Evolutionary conservation across 2,888 invertebrate genomes (phyloP).

Genomic region (Helobdella robusta): DNA sequence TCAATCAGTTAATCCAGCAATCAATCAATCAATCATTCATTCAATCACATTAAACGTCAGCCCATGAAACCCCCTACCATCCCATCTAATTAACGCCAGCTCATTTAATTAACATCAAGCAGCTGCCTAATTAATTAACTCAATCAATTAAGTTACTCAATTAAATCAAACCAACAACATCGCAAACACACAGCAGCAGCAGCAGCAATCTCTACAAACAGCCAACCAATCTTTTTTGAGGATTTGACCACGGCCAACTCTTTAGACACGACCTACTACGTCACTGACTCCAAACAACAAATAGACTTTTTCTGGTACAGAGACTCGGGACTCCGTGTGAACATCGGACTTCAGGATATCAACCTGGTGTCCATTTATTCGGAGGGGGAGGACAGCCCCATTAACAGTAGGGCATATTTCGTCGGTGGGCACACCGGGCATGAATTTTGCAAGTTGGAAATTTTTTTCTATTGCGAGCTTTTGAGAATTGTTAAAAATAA

Average conservation of each 20-base stretch:
- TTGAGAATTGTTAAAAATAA: not conserved
- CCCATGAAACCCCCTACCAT: too few relatives aligned
- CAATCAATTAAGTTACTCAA: too few relatives aligned
- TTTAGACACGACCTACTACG: conserved; percentile 41
- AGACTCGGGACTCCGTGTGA: conserved; percentile 42
- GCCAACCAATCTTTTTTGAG: conserved; percentile 40
- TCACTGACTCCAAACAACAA: conserved; percentile 43
- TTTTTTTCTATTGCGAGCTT: not conserved
- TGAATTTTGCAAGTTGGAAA: not conserved
- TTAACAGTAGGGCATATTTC: not conserved
- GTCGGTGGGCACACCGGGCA: not conserved
- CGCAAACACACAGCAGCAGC: too few relatives aligned
- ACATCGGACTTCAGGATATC: conserved; percentile 41
- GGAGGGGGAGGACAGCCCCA: conserved; percentile 38
- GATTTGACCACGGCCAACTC: conserved; percentile 38
- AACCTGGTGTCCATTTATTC: conserved; percentile 44
- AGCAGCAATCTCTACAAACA: too few relatives aligned
- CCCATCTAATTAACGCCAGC: too few relatives aligned
- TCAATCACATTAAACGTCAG: too few relatives aligned
- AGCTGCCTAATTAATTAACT: too few relatives aligned
- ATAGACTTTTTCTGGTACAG: conserved; percentile 43
- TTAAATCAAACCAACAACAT: too few relatives aligned
- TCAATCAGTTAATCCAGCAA: too few relatives aligned
- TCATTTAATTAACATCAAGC: too few relatives aligned
- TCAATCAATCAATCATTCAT: too few relatives aligned